These are phyloP conservation scores for Pinna nobilis DNA, from an alignment of 1,140 invertebrate species.

Conservation along the genomic window DNA sequence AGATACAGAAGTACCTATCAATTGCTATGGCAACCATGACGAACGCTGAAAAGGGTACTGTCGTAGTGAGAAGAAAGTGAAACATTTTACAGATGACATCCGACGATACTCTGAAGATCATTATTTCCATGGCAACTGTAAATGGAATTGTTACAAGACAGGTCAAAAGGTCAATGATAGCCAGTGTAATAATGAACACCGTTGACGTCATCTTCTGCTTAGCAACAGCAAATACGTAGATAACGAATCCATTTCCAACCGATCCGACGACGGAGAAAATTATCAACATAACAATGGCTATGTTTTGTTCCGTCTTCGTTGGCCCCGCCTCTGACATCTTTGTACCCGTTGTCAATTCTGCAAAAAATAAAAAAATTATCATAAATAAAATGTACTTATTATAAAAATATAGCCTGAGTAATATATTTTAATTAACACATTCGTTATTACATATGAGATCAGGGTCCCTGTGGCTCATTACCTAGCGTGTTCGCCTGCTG, in stretches of 20 bases:
- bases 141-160: constrained; percentile 56
- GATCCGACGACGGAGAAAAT: constrained; percentile 58
- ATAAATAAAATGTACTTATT: no score
- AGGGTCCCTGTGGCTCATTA: no score
- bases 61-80: constrained; percentile 60
- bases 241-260: constrained; percentile 62
- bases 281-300: constrained; percentile 9
- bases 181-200: constrained; percentile 63
- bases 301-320: neutral
- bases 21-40: constrained; percentile 65
- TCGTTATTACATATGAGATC: no score
- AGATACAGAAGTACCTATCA: constrained; percentile 66
- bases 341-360: no score
- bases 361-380: no score
- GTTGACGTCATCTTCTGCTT: constrained; percentile 59
- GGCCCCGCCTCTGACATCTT: no score
- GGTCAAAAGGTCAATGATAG: constrained; percentile 57
- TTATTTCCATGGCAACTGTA: constrained; percentile 54
- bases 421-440: no score
- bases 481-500: no score
- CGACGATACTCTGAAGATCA: constrained; percentile 31
- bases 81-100: constrained; percentile 63
- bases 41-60: constrained; percentile 58
- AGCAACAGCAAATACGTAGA: constrained; percentile 60
- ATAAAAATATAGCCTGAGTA: no score